phyloP scores from a whole-genome alignment of 2,113 vertebrate species.

The Nycticebus coucang region DNA sequence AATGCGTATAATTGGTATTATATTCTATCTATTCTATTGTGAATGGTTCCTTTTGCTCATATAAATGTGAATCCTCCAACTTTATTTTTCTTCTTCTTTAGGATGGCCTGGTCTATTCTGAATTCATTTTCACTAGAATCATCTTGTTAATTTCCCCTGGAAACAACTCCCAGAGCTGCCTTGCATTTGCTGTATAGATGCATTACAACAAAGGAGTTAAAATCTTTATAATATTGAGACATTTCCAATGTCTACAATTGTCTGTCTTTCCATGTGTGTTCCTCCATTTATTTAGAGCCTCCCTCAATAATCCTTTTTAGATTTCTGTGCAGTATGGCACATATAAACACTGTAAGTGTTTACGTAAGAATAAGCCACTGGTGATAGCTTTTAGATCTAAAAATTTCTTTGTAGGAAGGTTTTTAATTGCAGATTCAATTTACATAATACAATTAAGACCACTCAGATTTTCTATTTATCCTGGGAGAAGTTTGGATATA shows the following conservation, averaged over 20 bases:
- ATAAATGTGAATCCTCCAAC: neutral
- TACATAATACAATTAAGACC: neutral
- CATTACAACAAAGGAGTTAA: neutral
- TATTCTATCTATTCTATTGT: neutral
- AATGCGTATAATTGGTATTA: neutral
- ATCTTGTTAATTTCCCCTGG: neutral
- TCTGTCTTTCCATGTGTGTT: neutral
- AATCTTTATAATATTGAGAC: neutral
- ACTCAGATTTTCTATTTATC: conserved; percentile 39
- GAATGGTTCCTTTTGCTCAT: neutral
- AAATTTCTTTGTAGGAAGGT: neutral
- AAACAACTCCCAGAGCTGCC: neutral
- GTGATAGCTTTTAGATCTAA: neutral
- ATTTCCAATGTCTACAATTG: neutral
- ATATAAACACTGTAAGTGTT: neutral
- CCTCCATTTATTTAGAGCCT: neutral
- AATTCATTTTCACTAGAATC: neutral
- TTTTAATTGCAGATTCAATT: conserved; percentile 1
- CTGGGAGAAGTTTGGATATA: neutral
- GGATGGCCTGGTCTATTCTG: neutral
- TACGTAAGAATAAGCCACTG: neutral
- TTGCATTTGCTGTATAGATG: neutral
- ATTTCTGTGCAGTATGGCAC: neutral
- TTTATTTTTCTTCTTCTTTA: neutral
- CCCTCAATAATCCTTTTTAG: neutral